Evolutionary conservation across 2,797 vertebrate species (phyloP).

Genomic region (Tapera naevia): DNA sequence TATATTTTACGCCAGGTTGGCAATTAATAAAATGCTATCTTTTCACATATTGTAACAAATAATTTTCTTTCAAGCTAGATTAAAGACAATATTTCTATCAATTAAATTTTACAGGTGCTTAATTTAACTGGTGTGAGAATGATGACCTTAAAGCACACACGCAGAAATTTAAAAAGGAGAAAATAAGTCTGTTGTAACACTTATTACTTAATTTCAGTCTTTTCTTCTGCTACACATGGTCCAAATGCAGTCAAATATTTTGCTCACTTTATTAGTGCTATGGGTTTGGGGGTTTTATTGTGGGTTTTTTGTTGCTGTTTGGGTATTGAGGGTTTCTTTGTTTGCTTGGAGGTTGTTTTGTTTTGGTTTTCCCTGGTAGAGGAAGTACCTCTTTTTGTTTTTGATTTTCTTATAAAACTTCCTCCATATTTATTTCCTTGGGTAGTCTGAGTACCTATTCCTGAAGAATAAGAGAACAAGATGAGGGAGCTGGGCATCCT

Average conservation of each 20-base stretch:
- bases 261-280: neutral
- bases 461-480: neutral
- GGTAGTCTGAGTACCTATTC: neutral
- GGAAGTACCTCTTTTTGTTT: neutral
- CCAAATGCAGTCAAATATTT: neutral
- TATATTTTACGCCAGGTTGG: neutral
- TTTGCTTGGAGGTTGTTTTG: neutral
- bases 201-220: neutral
- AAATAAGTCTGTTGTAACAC: neutral
- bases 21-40: constrained; percentile 30
- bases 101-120: neutral
- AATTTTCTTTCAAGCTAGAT: constrained; percentile 17
- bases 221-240: neutral
- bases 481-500: neutral
- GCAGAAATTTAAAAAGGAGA: neutral
- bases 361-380: neutral
- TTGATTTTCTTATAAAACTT: neutral
- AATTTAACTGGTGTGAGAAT: constrained; percentile 14
- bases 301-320: neutral
- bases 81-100: constrained; percentile 25
- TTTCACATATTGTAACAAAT: neutral
- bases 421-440: neutral
- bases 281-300: neutral
- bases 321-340: neutral
- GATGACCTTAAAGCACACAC: neutral